A percentile compares a stretch with the other conserved stretches of the same genome.
phyloP scores from a whole-genome alignment of 2,113 vertebrate species.

The Pardalotus punctatus region DNA sequence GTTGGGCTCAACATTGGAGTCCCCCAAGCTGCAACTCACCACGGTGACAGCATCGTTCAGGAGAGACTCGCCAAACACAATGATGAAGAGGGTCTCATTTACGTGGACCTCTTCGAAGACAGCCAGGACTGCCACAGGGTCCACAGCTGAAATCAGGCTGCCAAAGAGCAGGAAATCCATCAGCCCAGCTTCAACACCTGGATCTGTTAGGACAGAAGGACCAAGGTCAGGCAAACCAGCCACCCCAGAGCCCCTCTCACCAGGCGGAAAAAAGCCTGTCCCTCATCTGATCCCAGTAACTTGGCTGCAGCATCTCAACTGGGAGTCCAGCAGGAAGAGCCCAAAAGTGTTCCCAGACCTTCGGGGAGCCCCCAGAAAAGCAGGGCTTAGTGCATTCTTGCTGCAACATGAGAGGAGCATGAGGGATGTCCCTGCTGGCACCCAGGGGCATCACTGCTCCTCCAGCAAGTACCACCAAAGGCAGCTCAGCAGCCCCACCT shows the following conservation, averaged over 20 bases:
- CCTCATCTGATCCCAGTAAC: background rate
- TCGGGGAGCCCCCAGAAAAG: fast-evolving
- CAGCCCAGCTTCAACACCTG: slow-evolving; percentile 82
- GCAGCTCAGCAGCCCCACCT: background rate
- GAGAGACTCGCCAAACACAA: slow-evolving; percentile 95
- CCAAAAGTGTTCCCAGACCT: background rate
- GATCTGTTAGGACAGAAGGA: slow-evolving; percentile 46
- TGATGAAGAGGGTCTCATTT: slow-evolving; percentile 96
- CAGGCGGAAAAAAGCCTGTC: background rate
- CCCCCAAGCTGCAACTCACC: slow-evolving; percentile 76
- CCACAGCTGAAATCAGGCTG: slow-evolving; percentile 92
- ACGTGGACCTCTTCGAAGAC: slow-evolving; percentile 97
- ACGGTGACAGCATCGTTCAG: slow-evolving; percentile 97
- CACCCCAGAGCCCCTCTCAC: background rate
- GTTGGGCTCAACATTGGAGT: background rate
- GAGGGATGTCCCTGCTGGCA: background rate
- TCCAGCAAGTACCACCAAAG: background rate
- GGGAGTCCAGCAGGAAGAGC: background rate
- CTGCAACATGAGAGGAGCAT: background rate
- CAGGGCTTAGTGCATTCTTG: background rate
- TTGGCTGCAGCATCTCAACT: background rate
- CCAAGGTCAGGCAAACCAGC: background rate
- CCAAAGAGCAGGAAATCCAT: slow-evolving; percentile 96
- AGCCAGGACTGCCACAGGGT: slow-evolving; percentile 91
- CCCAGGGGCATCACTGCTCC: background rate